Evolutionary conservation across 1,140 invertebrate genomes (phyloP).

Genomic region (Aplysia californica): DNA sequence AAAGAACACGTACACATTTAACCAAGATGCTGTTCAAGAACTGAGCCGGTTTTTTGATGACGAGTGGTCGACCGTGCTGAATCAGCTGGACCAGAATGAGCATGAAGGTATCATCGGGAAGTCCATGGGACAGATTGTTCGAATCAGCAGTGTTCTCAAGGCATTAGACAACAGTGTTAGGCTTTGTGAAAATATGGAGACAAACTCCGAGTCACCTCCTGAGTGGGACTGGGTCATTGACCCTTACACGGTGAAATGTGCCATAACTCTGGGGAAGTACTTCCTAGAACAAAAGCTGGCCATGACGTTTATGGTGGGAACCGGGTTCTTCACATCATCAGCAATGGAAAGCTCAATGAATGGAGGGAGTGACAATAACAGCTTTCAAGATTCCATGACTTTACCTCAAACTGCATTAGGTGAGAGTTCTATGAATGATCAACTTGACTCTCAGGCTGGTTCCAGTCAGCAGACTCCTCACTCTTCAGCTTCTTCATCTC

Average conservation of each 20-base stretch:
- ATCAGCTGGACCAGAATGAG: conserved; percentile 39
- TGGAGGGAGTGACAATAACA: conserved; percentile 11
- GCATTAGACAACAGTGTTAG: conserved; percentile 21
- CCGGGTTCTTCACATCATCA: conserved; percentile 29
- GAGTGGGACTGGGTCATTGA: conserved; percentile 36
- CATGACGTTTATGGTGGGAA: conserved; percentile 40
- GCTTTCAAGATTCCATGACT: neutral
- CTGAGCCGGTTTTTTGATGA: conserved; percentile 38
- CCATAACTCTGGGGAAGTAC: conserved; percentile 40
- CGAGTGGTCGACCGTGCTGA: conserved; percentile 39
- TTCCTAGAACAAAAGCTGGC: conserved; percentile 46
- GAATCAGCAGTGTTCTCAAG: conserved; percentile 38
- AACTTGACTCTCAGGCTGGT: no score
- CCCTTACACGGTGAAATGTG: conserved; percentile 21
- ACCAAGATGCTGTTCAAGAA: conserved; percentile 35
- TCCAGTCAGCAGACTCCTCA: neutral
- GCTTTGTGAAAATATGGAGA: neutral
- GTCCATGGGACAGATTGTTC: conserved; percentile 41
- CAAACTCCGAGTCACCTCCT: neutral
- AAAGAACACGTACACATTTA: conserved; percentile 32
- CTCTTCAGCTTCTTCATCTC: neutral
- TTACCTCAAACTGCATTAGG: conserved; percentile 14
- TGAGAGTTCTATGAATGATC: no score
- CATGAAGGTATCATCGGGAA: conserved; percentile 37
- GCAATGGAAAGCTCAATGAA: neutral